phyloP scores from a whole-genome alignment of 2,888 invertebrate species.

The Pseudoips prasinana region DNA sequence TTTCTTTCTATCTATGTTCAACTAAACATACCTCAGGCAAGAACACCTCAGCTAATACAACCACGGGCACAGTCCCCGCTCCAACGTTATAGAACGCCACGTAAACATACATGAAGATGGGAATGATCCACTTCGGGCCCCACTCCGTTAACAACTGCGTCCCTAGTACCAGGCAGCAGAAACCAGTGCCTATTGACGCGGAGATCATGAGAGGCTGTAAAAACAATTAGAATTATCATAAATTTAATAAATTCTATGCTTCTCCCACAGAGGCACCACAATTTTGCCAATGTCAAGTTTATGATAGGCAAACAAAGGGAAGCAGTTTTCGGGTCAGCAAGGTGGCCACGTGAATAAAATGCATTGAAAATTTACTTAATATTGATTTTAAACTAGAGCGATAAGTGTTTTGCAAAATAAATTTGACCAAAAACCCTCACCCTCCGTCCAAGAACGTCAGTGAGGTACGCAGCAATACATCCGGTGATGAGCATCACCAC shows the following conservation, averaged over 20 bases:
- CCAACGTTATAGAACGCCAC: slow-evolving; percentile 44
- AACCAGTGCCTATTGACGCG: slow-evolving; percentile 35
- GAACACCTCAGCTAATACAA: slow-evolving; percentile 53
- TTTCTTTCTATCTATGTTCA: too few relatives aligned
- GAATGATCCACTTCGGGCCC: slow-evolving; percentile 52
- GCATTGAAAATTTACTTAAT: too few relatives aligned
- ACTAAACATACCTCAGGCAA: slow-evolving; percentile 53
- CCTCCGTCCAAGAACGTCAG: slow-evolving; percentile 54
- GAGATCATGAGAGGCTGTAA: slow-evolving; percentile 46
- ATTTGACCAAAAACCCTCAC: too few relatives aligned
- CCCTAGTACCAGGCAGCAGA: slow-evolving; percentile 49
- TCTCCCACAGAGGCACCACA: too few relatives aligned
- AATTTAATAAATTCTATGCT: too few relatives aligned
- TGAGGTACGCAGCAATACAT: slow-evolving; percentile 49
- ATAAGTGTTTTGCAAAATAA: too few relatives aligned
- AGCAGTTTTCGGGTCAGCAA: too few relatives aligned
- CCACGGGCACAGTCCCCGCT: slow-evolving; percentile 54
- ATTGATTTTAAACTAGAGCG: too few relatives aligned
- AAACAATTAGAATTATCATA: too few relatives aligned
- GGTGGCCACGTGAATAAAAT: too few relatives aligned
- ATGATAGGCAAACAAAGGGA: too few relatives aligned
- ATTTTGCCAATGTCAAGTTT: too few relatives aligned
- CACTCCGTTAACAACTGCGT: slow-evolving; percentile 51
- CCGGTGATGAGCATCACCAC: slow-evolving; percentile 42
- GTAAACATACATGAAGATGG: slow-evolving; percentile 46